Evolutionary conservation across 2,888 invertebrate species (phyloP).

Genomic region (Aplocera efformata): DNA sequence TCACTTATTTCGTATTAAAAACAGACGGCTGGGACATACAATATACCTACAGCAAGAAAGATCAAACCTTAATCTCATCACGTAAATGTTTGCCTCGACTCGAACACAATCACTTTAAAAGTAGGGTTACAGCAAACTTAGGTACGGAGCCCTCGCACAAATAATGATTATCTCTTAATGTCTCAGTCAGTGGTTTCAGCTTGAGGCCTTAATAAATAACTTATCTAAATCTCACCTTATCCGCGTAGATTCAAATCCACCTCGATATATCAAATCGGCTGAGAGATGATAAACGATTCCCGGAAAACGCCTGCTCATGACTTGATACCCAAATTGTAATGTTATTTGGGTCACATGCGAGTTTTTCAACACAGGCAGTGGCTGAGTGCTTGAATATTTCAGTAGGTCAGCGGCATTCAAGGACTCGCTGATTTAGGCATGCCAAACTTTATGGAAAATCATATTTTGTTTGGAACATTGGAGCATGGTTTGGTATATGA

Average conservation of each 20-base stretch:
- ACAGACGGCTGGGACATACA: too few relatives aligned
- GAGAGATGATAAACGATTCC: constrained; percentile 27
- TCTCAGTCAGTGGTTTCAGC: not conserved
- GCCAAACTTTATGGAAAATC: constrained; percentile 15
- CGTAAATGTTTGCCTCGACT: too few relatives aligned
- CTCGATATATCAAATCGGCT: constrained; percentile 26
- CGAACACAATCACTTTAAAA: too few relatives aligned
- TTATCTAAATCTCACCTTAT: constrained; percentile 21
- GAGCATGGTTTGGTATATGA: not conserved
- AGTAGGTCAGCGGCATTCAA: constrained; percentile 20
- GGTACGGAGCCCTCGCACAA: too few relatives aligned
- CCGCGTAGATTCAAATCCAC: constrained; percentile 20
- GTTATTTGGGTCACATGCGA: constrained; percentile 29
- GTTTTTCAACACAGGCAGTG: constrained; percentile 20
- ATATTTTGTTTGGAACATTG: not conserved
- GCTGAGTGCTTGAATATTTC: constrained; percentile 23
- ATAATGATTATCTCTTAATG: too few relatives aligned
- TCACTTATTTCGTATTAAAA: too few relatives aligned
- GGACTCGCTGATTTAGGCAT: constrained; percentile 15
- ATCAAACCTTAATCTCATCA: too few relatives aligned
- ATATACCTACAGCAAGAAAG: too few relatives aligned
- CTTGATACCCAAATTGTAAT: constrained; percentile 29
- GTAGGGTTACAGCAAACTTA: too few relatives aligned
- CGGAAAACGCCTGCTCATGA: constrained; percentile 28
- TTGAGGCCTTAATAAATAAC: not conserved